Evolutionary conservation across 2,113 vertebrate genomes (phyloP), one percentile per base, ranked within the genome.

Genomic region (Galeopterus variegatus): DNA sequence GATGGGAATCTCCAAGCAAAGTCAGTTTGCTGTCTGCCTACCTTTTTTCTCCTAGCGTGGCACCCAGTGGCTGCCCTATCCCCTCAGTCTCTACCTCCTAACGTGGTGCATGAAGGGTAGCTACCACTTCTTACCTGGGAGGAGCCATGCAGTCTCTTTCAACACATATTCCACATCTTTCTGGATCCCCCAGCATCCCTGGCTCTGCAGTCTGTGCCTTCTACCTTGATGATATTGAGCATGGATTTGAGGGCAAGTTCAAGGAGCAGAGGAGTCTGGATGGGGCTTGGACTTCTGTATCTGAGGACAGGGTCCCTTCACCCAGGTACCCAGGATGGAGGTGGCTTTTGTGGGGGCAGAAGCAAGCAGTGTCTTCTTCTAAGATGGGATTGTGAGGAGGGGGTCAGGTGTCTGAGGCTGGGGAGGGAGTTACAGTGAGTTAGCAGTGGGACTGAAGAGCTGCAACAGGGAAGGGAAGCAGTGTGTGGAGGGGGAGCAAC

Each of bases 181-280:
- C 95, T 93, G 97, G 1, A 73, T 60, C 0, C 96, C 1, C 1
- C 98, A 99, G 99, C 98, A 99, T 99, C 98, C 99, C 99, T 0
- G 99, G 99, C 73, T 99, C 99, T 0, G 99, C 99, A 0, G 99
- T 99, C 93, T 99, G 99, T 3, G 99, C 99, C 31, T 99, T 99
- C 98, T 99, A 99, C 98, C 99, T 99, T 99, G 99, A 99, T 0
- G 99, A 99, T n/a, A 98, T 99, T 15, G 99, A 99, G 90, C 99
- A 94, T n/a, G 99, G 99, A 0, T 99, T 99, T 90, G 98, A 98
- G 10, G 99, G 99, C 21, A 99, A 99, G 97, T 99, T 99, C 87
- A 99, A 99, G 18, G 99, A 99, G 98, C 99, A 99, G 98, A 98
- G 98, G 33, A 99, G 99, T 65, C 98, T 99, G 0, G 98, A 99